Conservation (phyloP, 2,888 invertebrate genomes). For the Bembecia ichneumoniformis region DNA sequence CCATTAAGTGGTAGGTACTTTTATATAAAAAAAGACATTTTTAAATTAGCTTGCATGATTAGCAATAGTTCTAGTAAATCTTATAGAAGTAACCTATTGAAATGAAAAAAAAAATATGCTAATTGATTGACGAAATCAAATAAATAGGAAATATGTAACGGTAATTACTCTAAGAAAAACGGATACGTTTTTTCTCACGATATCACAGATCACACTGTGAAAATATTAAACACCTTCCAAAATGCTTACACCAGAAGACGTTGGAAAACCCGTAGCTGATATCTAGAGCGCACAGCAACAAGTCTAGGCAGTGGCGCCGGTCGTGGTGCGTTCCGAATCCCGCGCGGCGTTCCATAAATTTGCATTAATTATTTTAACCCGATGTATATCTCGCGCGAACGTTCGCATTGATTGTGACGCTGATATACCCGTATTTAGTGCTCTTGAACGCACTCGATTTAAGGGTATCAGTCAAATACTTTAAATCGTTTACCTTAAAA, state of each 20-base stretch:
- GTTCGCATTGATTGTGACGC: constrained; percentile 37
- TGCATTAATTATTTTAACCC: constrained; percentile 45
- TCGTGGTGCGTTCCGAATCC: constrained; percentile 20
- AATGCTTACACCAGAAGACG: constrained; percentile 1
- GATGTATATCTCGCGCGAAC: constrained; percentile 39
- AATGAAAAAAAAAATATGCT: no score
- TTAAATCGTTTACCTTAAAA: no score
- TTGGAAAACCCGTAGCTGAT: constrained; percentile 8
- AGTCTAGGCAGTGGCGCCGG: constrained; percentile 16
- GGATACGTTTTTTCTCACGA: no score
- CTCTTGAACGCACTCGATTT: neutral
- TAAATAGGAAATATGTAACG: no score
- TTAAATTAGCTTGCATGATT: no score
- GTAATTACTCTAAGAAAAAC: no score
- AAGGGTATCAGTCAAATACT: neutral
- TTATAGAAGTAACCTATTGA: no score
- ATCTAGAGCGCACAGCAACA: constrained; percentile 18
- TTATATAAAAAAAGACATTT: no score
- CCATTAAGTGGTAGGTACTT: no score
- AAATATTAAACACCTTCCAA: neutral
- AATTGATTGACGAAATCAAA: no score
- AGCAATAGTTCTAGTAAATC: no score
- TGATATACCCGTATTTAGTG: constrained; percentile 16
- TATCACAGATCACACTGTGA: neutral
- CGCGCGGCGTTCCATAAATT: constrained; percentile 34